Evolutionary conservation across 30 jellyfish, hydroid and myxozoan genomes (phyloP), one percentile per base, ranked within the genome.

Genomic region (Turritopsis rubra): DNA sequence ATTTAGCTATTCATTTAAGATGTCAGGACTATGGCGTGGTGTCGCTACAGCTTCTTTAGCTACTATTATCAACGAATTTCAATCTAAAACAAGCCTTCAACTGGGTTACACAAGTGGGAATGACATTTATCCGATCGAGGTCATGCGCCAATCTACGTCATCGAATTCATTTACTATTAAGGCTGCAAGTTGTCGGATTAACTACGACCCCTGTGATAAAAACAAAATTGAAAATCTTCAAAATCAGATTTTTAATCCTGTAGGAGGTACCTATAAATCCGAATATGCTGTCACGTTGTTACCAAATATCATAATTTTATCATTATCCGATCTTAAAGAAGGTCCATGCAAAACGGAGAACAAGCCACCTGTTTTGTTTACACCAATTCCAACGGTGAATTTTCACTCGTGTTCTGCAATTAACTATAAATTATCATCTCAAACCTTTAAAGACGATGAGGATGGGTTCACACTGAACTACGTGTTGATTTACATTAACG

Each of bases 401-500:
- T 88, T 92, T 27, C 54, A 83, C 25, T 16, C 89, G 26, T 92
- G 96, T 53, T 92, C 98, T 0, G 86, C 85, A 71, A 82, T 88
- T 54, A 82, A 75, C 19, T 82, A 75, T 65, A 81, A 94, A 3
- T 21, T 87, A 29, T 79, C 85, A 21, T 24, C 88, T 24, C 78
- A 80, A n/a, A 83, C 94, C 22, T 92, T 92, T 73, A 81, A 82
- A 7, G 98, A 92, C 73, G 96, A 85, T 75, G 96, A 88, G 73
- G 96, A 88, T 88, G 85, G 85, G 19, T 22, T 52, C n/a, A 30
- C 66, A 18, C 81, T 91, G 54, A 28, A 76, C 19, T 75, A 85
- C 0, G 53, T 84, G 23, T 85, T 91, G 0, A 87, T 89, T 17
- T 78, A 87, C 28, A 70, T 92, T 18, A 83, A 92, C 78, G 91